Evolutionary conservation across 2,888 invertebrate species (phyloP), one percentile per base, ranked within the genome.

Genomic region (Pheosia tremula): DNA sequence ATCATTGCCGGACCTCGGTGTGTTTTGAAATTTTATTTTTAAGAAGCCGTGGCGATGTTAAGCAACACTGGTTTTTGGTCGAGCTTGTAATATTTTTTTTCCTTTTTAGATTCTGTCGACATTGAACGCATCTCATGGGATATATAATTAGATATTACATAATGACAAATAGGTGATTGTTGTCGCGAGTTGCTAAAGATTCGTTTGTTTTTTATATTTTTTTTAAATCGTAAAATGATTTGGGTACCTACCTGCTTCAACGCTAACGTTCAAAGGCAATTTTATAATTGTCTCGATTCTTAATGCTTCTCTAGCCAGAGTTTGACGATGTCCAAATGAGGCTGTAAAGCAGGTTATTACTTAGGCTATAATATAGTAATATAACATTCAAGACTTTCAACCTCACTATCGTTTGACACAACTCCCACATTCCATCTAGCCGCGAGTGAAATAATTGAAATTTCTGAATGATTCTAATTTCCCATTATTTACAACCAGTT

Each of bases 21-120:
- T 47, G 49, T 47, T 45, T 13, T 57, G 57, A 57, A 45, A 43
- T 11, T 47, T 7, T 39, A 38, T 49, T 36, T 24, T 45, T 13
- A 24, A 56, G 56, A 56, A 56, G 11, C 41, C 41, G 13, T 56
- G 41, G 56, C 56, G 13, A n/a, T 56, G 56, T 56, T 37, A 11
- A 50, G 50, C 24, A 50, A 50, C 50, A 0, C 8, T 24, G 50
- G 24, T 8, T 7, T 24, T 50, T 24, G 24, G 7, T 24, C 24
- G 50, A 50, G 24, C 24, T 50, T 24, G 10, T 50, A 8, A 50
- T 3, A 7, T 50, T 24, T 50, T 24, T 50, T 47, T 50, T 24
- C 50, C 50, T 24, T 24, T 50, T 24, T 24, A 8, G 50, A 8
- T 50, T 24, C 7, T 6, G 50, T 4, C 24, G 50, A 50, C 50